Evolutionary conservation across 1,140 invertebrate genomes (phyloP), one percentile per base, ranked within the genome.

Genomic region (Pogonus chalceus): DNA sequence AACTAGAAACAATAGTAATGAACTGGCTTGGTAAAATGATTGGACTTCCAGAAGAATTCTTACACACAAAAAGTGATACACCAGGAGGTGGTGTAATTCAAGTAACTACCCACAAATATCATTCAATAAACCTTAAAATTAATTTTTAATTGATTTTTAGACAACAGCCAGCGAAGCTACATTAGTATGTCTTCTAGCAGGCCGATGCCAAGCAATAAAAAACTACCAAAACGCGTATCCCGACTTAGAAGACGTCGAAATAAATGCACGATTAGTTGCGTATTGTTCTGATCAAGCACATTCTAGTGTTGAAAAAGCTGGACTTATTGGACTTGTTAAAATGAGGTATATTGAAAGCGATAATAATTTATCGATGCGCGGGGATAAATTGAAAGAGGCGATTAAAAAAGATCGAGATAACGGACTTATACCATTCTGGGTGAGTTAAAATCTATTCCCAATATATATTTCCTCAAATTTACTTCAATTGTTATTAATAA

Each of bases 21-120:
- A 96, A 99, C 73, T 99, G 96, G 96, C 71, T 99, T 26, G 94
- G 89, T 2, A 92, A 96, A 74, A 88, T 96, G 79, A 82, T 98
- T 14, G 84, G 90, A 2, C 76, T 98, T 21, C 96, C 96, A 0
- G 84, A 92, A 1, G 81, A 87, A 23, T 96, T 96, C 70, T 75
- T 97, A 0, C 85, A 91, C 62, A 73, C 79, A 57, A 79, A 79
- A 61, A 79, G 81, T 23, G 81, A 81, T 20, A 85, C 86, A 47
- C 74, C 76, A 10, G 89, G 90, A 2, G 94, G 94, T 43, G 93
- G 92, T 14, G 94, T 98, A 1, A 95, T 97, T 60, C 91, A 93
- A 75, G 84, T 69, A 60, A 59, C 22, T 54, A 31, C 16, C 20
- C 16, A 31, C 3, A 16, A 51, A 51, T 31, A 4, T 21, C 12